phyloP scores from a whole-genome alignment of 2,113 vertebrate genomes.

The Prochilodus magdalenae region DNA sequence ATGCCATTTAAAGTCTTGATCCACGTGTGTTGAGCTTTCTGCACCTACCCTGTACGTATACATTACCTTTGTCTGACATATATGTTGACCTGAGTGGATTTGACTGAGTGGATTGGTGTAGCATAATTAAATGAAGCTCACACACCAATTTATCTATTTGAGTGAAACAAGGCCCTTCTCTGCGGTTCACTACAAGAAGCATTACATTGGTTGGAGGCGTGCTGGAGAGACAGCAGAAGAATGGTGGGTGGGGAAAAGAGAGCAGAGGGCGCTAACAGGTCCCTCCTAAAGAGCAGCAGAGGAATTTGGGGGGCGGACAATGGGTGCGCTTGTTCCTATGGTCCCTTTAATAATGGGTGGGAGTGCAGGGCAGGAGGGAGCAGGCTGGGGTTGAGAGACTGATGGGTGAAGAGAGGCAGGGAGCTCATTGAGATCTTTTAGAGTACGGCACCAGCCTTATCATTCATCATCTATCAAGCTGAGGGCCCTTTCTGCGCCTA shows the following conservation, averaged over 20 bases:
- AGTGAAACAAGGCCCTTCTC: constrained; percentile 54
- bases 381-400: constrained; percentile 66
- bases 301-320: constrained; percentile 73
- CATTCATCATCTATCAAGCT: constrained; percentile 59
- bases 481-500: constrained; percentile 71
- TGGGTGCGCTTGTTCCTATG: constrained; percentile 74
- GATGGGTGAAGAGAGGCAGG: constrained; percentile 66
- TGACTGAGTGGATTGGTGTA: neutral
- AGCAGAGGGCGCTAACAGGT: constrained; percentile 75
- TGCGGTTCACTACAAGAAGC: constrained; percentile 31
- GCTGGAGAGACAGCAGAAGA: constrained; percentile 57
- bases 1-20: too few species aligned
- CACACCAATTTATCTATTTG: neutral
- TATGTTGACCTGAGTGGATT: neutral
- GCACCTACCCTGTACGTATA: too few species aligned
- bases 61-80: too few species aligned
- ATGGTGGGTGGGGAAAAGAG: constrained; percentile 64
- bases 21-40: too few species aligned
- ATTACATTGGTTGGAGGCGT: constrained; percentile 61
- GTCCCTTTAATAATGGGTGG: constrained; percentile 73
- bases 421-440: constrained; percentile 62
- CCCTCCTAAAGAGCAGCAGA: constrained; percentile 65
- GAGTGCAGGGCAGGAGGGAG: constrained; percentile 56
- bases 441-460: constrained; percentile 60
- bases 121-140: neutral